Evolutionary conservation across 2,888 invertebrate genomes (phyloP).

Genomic region (Drosophila sordidula): DNA sequence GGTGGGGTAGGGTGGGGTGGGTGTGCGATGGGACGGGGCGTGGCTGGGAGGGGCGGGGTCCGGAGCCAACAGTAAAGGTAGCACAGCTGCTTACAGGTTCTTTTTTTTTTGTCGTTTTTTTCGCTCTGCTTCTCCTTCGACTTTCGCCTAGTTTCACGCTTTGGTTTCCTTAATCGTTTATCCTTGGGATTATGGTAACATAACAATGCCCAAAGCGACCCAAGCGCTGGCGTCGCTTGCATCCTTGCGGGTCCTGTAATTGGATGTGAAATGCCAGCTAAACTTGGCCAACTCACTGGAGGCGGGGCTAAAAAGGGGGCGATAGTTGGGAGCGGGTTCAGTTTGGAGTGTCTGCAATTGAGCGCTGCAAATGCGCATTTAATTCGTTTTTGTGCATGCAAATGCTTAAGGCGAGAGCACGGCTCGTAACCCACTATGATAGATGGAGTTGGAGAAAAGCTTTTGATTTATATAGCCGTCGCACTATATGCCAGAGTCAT

Average conservation of each 20-base stretch:
- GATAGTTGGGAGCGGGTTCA: slow-evolving; percentile 8
- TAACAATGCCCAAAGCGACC: slow-evolving; percentile 77
- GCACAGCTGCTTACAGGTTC: slow-evolving; percentile 36
- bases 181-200: slow-evolving; percentile 70
- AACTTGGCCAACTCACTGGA: slow-evolving; percentile 41
- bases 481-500: slow-evolving; percentile 57
- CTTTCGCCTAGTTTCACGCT: slow-evolving; percentile 67
- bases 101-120: slow-evolving; percentile 7
- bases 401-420: slow-evolving; percentile 18
- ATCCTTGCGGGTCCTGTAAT: slow-evolving; percentile 64
- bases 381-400: slow-evolving; percentile 65
- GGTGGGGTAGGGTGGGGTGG: not conserved
- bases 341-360: slow-evolving; percentile 59
- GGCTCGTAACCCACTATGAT: slow-evolving; percentile 66
- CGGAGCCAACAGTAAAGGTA: slow-evolving; percentile 9
- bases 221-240: slow-evolving; percentile 46
- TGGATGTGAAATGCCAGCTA: slow-evolving; percentile 67
- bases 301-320: not conserved
- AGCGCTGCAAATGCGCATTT: slow-evolving; percentile 74
- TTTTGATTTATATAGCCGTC: slow-evolving; percentile 75
- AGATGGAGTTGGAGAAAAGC: slow-evolving; percentile 74
- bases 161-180: slow-evolving; percentile 78
- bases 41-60: not conserved
- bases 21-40: not conserved
- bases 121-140: slow-evolving; percentile 5